Evolutionary conservation across 1,140 invertebrate species (phyloP).

Genomic region (Mamestra configurata): DNA sequence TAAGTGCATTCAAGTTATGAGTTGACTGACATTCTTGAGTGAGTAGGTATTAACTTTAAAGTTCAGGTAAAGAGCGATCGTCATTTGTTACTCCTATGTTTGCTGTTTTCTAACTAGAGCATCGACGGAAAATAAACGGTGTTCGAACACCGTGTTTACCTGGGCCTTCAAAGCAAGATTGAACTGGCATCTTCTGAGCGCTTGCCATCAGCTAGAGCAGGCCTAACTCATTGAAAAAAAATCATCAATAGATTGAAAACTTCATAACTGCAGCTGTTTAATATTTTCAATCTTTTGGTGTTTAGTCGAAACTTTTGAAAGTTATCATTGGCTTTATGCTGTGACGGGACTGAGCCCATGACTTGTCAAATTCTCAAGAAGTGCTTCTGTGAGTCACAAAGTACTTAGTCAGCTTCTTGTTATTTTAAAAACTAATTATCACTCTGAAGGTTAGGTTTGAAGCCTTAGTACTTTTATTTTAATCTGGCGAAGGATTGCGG

Average conservation of each 20-base stretch:
- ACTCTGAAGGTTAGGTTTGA: constrained; percentile 15
- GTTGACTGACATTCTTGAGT: constrained; percentile 26
- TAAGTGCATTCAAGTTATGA: constrained; percentile 1
- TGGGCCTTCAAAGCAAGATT: no score
- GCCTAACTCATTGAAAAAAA: no score
- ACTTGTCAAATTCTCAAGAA: constrained; percentile 3
- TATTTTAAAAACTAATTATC: constrained; percentile 27
- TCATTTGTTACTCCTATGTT: no score
- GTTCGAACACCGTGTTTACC: no score
- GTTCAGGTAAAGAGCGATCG: background rate
- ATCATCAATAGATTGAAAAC: no score
- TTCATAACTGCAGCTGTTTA: no score
- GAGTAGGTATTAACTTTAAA: background rate
- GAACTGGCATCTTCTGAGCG: no score
- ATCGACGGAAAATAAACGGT: no score
- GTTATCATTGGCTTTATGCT: background rate
- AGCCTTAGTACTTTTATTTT: constrained; percentile 2
- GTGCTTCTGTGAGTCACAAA: background rate
- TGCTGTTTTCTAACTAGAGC: no score
- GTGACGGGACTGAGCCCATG: background rate
- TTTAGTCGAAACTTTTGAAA: no score
- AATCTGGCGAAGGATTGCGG: constrained; percentile 33
- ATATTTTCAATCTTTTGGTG: no score
- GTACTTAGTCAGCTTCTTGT: background rate
- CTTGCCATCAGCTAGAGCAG: no score